Evolutionary conservation across 2,113 vertebrate species (phyloP).

Genomic region (Myrmophylax atrothorax): DNA sequence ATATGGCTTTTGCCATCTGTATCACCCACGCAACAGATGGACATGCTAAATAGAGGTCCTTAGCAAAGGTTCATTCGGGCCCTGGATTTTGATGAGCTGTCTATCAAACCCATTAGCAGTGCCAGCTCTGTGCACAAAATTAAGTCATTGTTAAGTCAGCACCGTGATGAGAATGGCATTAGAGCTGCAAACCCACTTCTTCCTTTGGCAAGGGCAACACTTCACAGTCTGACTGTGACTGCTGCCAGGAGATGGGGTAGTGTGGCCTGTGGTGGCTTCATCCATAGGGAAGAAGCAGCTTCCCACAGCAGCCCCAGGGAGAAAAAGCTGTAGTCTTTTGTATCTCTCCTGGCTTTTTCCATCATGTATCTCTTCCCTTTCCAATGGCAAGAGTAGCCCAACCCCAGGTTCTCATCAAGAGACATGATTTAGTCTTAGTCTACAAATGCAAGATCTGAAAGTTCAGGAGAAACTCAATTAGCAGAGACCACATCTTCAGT

Average conservation of each 20-base stretch:
- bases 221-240: neutral
- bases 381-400: neutral
- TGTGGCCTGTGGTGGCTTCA: rapidly evolving
- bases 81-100: conserved; percentile 22
- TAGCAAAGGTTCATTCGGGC: neutral
- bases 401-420: neutral
- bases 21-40: conserved; percentile 39
- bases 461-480: neutral
- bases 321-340: neutral
- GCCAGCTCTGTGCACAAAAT: neutral
- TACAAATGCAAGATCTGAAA: neutral
- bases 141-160: neutral
- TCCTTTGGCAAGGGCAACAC: neutral
- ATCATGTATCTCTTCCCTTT: neutral
- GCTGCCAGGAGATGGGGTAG: neutral
- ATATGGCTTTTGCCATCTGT: conserved; percentile 45
- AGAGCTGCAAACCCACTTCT: neutral
- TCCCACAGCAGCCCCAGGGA: neutral
- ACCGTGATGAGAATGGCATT: neutral
- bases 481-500: neutral
- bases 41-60: neutral
- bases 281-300: neutral
- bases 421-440: neutral
- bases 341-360: neutral
- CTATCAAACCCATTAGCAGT: conserved; percentile 13